These are phyloP conservation scores for Nysson spinosus DNA, from an alignment of 2,888 invertebrate genomes.

Conservation along the genomic window DNA sequence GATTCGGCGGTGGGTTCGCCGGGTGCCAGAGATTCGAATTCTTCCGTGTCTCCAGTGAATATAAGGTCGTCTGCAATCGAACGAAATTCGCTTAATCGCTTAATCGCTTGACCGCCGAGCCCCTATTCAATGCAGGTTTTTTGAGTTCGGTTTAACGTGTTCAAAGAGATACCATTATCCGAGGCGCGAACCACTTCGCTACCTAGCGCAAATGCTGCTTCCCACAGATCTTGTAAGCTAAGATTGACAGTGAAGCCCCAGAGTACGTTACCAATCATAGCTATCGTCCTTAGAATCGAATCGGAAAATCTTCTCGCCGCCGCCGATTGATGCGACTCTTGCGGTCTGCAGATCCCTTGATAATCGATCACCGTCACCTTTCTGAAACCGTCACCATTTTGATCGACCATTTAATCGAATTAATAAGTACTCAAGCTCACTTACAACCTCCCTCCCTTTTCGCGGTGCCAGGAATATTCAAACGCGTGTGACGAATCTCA, in stretches of 20 bases:
- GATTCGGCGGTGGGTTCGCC: conserved; percentile 78
- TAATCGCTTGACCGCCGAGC: no score
- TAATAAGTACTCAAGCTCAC: no score
- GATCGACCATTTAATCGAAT: background rate
- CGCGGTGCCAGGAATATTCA: no score
- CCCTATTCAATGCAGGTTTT: no score
- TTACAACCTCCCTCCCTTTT: no score
- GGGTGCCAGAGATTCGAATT: conserved; percentile 62
- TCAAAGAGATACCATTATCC: conserved; percentile 36
- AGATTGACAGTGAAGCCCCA: conserved; percentile 66
- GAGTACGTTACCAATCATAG: conserved; percentile 61
- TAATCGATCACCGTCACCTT: conserved; percentile 92
- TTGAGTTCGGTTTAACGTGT: no score
- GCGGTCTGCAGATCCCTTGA: conserved; percentile 88
- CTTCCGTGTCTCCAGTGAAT: conserved; percentile 67
- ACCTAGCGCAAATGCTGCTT: conserved; percentile 64
- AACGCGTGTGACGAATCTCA: background rate
- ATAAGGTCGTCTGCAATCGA: conserved; percentile 65
- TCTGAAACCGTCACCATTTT: conserved; percentile 69
- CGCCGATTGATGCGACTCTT: conserved; percentile 73
- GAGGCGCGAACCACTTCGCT: conserved; percentile 46
- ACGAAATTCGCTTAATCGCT: no score
- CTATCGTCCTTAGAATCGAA: conserved; percentile 63
- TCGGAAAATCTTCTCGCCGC: conserved; percentile 71
- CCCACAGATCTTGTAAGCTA: conserved; percentile 72